Conservation (phyloP, 1,140 invertebrate species). For the Zaprionus taronus region DNA sequence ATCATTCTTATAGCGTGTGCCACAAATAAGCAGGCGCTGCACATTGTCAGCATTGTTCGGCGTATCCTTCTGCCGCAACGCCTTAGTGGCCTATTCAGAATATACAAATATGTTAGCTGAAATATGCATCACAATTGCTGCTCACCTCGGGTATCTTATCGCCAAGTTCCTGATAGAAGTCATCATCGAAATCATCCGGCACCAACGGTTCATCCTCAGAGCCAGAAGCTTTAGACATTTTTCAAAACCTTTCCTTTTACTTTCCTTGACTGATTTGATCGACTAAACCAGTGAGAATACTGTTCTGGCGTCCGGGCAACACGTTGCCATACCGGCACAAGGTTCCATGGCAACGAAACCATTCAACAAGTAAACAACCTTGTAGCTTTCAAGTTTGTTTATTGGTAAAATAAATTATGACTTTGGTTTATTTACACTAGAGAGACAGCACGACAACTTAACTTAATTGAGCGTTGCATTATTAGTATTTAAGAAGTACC, state of each 20-base stretch:
- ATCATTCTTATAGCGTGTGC: constrained; percentile 73
- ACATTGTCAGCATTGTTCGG: constrained; percentile 83
- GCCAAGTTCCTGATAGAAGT: constrained; percentile 68
- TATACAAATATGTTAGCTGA: background rate
- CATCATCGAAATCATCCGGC: constrained; percentile 80
- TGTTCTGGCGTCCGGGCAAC: constrained; percentile 59
- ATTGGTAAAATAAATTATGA: constrained; percentile 2
- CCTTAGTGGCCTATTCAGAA: constrained; percentile 66
- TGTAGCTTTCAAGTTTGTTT: constrained; percentile 15
- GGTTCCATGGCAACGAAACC: constrained; percentile 36
- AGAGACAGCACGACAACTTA: background rate
- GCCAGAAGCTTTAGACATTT: constrained; percentile 75
- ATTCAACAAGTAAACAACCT: constrained; percentile 46
- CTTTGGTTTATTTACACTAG: background rate
- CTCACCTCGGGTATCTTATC: constrained; percentile 77
- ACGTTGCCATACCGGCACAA: constrained; percentile 66
- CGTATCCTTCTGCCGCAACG: constrained; percentile 77
- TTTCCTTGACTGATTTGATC: constrained; percentile 31
- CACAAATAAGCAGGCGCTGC: constrained; percentile 75
- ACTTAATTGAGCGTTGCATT: background rate
- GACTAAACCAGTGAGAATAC: constrained; percentile 48
- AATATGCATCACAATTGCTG: background rate
- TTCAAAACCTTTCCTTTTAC: background rate
- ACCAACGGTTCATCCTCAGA: constrained; percentile 81
- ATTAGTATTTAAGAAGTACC: background rate